These are phyloP conservation scores for Chromoteleia sp. DNA, from an alignment of 2,888 invertebrate species.

Conservation along the genomic window DNA sequence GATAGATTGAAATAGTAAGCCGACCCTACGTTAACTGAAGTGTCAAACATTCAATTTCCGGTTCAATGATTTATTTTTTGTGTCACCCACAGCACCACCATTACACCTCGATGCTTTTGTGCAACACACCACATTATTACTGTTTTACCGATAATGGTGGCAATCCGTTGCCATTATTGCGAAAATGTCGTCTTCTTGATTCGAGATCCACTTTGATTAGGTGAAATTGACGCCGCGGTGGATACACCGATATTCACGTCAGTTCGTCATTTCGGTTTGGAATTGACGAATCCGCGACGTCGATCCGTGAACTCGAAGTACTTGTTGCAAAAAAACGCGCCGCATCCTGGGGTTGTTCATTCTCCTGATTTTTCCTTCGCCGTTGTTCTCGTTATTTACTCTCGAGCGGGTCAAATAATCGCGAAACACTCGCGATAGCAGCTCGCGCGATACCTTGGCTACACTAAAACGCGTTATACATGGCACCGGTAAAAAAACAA, in stretches of 20 bases:
- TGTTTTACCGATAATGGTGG: slow-evolving; percentile 42
- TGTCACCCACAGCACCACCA: slow-evolving; percentile 24
- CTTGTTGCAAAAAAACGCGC: slow-evolving; percentile 51
- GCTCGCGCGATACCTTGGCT: too few relatives aligned
- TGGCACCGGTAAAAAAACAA: slow-evolving; percentile 51
- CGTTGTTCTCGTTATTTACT: not conserved
- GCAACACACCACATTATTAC: slow-evolving; percentile 38
- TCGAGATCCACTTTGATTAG: not conserved
- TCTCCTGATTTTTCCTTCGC: not conserved
- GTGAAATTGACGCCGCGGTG: not conserved
- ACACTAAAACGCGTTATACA: not conserved
- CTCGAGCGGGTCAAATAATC: not conserved
- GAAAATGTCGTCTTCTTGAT: slow-evolving; percentile 21
- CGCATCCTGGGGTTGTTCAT: slow-evolving; percentile 15
- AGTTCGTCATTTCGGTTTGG: slow-evolving; percentile 5
- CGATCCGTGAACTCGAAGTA: slow-evolving; percentile 4
- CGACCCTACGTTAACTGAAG: slow-evolving; percentile 14
- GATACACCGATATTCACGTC: not conserved
- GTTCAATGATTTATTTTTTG: slow-evolving; percentile 18
- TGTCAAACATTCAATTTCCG: slow-evolving; percentile 19
- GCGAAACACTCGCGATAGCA: not conserved
- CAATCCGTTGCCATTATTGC: slow-evolving; percentile 28
- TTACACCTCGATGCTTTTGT: slow-evolving; percentile 28
- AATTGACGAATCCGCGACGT: not conserved
- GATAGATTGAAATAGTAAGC: too few relatives aligned